A percentile compares a stretch with the other conserved stretches of the same genome.
phyloP scores from a whole-genome alignment of 2,113 vertebrate species.

The Aythya baeri region DNA sequence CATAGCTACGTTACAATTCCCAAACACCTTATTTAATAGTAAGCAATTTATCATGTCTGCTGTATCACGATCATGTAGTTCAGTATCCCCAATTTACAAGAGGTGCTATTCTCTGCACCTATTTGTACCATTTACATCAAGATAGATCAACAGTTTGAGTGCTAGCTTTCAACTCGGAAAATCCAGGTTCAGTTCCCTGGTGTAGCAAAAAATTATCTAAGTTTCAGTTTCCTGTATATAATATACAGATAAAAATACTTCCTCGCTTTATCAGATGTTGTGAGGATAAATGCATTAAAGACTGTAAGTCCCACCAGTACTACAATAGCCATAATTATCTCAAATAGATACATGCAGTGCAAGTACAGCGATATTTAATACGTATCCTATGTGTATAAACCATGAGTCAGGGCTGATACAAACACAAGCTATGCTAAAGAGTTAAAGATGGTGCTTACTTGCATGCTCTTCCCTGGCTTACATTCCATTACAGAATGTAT shows the following conservation, averaged over 20 bases:
- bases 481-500: not conserved
- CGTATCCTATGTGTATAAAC: not conserved
- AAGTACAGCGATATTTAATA: conserved; percentile 44
- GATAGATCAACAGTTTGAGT: not conserved
- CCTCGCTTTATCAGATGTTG: conserved; percentile 24
- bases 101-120: not conserved
- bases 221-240: not conserved
- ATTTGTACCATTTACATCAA: conserved; percentile 1
- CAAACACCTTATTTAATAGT: conserved; percentile 38
- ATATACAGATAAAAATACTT: conserved; percentile 40
- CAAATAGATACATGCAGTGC: not conserved
- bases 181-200: not conserved
- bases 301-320: not conserved
- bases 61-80: not conserved
- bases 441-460: conserved; percentile 46
- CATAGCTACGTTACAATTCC: conserved; percentile 9
- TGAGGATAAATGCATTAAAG: conserved; percentile 30
- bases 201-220: not conserved
- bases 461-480: not conserved
- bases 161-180: not conserved
- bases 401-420: conserved; percentile 19
- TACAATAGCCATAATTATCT: conserved; percentile 6
- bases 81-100: conserved; percentile 1
- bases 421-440: not conserved
- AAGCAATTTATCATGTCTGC: conserved; percentile 52